Evolutionary conservation across 1,140 invertebrate species (phyloP), one percentile per base, ranked within the genome.

Genomic region (Agrypnia vestita): DNA sequence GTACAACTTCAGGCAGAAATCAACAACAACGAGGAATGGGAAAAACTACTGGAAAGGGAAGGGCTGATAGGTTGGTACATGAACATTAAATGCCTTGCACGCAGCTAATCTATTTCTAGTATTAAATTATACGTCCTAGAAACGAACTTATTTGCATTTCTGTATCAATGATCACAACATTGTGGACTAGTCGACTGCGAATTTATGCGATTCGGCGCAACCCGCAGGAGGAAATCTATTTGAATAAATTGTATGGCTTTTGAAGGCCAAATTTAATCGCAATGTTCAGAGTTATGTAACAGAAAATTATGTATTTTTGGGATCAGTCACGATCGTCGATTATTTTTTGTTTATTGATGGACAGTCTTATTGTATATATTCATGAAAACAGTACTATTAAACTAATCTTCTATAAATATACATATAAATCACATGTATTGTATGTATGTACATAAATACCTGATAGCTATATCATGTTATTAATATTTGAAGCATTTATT

Each of bases 11-110:
- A 96, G 87, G 91, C 92, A 4, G 96, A 97, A 85, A 90, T 96
- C n/a, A 90, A 90, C 80, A 95, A 89, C n/a, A 94, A 97, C 81
- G 95, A 97, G 79, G 96, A 98, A 84, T 97, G 96, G 94, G 91
- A 93, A 74, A 95, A 95, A 86, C 91, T 97, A 79, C 83, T 97
- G 35, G 89, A 92, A 67, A 92, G 93, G 84, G 92, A 95, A 78
- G 96, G 97, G 76, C 88, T 98, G 46, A 89, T 96, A 78, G 94
- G 96, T 96, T 89, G 87, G 86, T 86, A 69, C 77, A 67, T 49
- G 25, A 51, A 51, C 8, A 35, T 9, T 53, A 71, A 56, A 71
- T 25, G 55, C 46, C 47, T 76, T 15, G 47, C 76, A 78, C 76
- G 76, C 76, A 76, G 76, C 55, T 69, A 55, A 71, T 76, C 73